Evolutionary conservation across 1,140 invertebrate genomes (phyloP), one percentile per base, ranked within the genome.

Genomic region (Drosophila jambulina): DNA sequence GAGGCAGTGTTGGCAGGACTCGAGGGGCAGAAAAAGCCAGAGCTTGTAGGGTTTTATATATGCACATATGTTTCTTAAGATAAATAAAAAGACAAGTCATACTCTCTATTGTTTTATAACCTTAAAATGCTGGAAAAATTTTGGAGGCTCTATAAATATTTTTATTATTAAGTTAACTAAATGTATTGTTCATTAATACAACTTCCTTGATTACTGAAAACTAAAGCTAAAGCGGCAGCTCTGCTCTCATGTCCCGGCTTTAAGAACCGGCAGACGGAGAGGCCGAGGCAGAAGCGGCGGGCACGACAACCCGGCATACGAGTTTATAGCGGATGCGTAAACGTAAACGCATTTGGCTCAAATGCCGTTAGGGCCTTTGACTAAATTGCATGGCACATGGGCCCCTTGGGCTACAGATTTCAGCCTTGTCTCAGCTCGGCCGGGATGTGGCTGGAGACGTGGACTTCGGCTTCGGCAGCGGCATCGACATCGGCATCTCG

Each of bases 271-370:
- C 63, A 75, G 42, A 46, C 25, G 40, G 19, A 17, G 48, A 12
- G 3, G 23, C 25, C 23, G 34, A 34, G 61, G 25, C 58, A 38
- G 64, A 6, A 34, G 60, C 32, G 64, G 82, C 61, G 8, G 13
- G 53, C 32, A 54, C 74, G 62, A 68, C 80, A 82, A 82, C 67
- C 80, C 83, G 83, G 84, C 80, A 88, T 87, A 88, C 84, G 78
- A 87, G 84, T 88, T 91, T 91, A 91, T 91, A 90, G 90, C 90
- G 90, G 90, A 91, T 91, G 90, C 90, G 90, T 91, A 91, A 91
- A 91, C 90, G 90, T 91, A 91, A 91, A 91, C 90, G 90, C 90
- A 91, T 91, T 91, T 91, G 82, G 90, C 85, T 82, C 83, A 90
- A 86, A 80, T 91, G 90, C 90, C 90, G 90, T 91, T 91, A 91